Base-by-base conservation (phyloP, 1,140 invertebrate species). In the Leucophenga varia region DNA sequence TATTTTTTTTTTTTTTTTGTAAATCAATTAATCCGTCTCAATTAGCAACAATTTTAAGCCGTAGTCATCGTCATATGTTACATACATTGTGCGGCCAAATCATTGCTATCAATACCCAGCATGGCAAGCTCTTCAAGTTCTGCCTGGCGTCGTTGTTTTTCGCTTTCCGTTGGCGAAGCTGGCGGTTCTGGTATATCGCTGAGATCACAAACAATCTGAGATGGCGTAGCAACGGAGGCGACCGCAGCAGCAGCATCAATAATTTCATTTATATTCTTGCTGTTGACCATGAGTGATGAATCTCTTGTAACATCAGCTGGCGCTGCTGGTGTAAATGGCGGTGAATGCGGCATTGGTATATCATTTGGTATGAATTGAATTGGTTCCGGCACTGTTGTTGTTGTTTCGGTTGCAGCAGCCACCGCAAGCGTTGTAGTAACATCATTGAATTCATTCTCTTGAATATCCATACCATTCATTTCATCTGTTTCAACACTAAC, bases 101-200 rank as follows among this genome's bases (percentile, higher is more conserved):
- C 85, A 38, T 82, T 81, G 2, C 82, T 84, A 59, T 86, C 84
- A 22, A 86, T 85, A 3, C 85, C 85, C 21, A 87, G 73, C 80
- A 87, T 79, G 3, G 84, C 85, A 42, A 87, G 64, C 51, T 87
- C 84, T 32, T 86, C 84, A 46, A 83, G 59, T 36, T 84, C 80
- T 39, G 80, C 79, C 55, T 80, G 76, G 3, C 70, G 64, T 2
- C 71, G 67, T 49, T 67, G 19, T 28, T 74, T 74, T 34, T 74
- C 71, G 22, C 61, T 65, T n/a, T 68, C 64, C 12, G 61, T 53
- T 5, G 67, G 61, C 8, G 70, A 68, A 25, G 35, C 20, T 6
- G 59, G 49, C 9, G 70, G 65, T 32, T 72, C 46, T n/a, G 65
- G 63, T 40, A 70, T 68, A 39, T 68, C 52, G 14, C 39, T 53